A percentile compares a stretch with the other conserved stretches of the same genome.
Evolutionary conservation across 2,113 vertebrate genomes (phyloP).

Genomic region (Rhinogobius similis): DNA sequence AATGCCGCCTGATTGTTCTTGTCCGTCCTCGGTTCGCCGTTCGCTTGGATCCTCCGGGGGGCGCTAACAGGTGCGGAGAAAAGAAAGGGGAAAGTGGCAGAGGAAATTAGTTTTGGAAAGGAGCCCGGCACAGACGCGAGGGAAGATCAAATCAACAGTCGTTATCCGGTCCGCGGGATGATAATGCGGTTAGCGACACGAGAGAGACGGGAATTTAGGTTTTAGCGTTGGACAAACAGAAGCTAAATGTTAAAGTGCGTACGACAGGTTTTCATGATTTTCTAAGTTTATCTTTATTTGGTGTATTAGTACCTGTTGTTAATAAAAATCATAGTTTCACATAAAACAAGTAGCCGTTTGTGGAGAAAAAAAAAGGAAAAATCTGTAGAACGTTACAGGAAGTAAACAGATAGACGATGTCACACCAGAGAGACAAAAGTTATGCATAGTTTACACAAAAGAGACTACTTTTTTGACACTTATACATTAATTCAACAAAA

Average conservation of each 20-base stretch:
- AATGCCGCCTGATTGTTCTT: constrained; percentile 91
- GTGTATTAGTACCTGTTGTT: too few species aligned
- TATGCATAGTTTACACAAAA: too few species aligned
- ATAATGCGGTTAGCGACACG: constrained; percentile 80
- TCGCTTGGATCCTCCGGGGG: constrained; percentile 83
- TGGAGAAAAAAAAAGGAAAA: too few species aligned
- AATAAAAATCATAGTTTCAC: too few species aligned
- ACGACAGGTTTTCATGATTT: too few species aligned
- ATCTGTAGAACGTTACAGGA: too few species aligned
- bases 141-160: constrained; percentile 76
- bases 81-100: constrained; percentile 69
- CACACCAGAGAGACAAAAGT: too few species aligned
- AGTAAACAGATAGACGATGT: too few species aligned
- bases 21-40: constrained; percentile 86
- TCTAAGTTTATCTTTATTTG: too few species aligned
- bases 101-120: constrained; percentile 54
- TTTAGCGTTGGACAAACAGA: background rate
- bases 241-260: background rate
- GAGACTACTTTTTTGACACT: too few species aligned
- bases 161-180: constrained; percentile 80
- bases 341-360: too few species aligned
- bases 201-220: constrained; percentile 5
- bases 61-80: constrained; percentile 90
- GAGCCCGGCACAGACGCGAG: constrained; percentile 33
- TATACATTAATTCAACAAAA: too few species aligned